A percentile compares a stretch with the other conserved stretches of the same genome.
phyloP scores from a whole-genome alignment of 2,797 vertebrate genomes.

The Hylomyscus alleni region DNA sequence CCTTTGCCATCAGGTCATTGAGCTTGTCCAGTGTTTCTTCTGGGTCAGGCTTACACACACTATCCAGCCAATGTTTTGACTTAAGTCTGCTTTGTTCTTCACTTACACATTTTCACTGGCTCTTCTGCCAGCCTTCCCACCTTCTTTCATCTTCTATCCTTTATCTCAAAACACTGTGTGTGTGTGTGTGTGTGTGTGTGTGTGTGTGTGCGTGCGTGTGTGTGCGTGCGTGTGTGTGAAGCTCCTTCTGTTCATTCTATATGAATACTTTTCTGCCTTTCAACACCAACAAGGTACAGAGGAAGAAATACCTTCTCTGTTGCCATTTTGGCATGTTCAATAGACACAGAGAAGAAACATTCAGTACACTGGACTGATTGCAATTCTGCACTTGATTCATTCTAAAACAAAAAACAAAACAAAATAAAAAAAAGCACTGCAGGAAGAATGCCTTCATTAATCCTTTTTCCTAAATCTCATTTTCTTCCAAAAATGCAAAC shows the following conservation, averaged over 20 bases:
- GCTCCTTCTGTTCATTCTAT: background rate
- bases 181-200: background rate
- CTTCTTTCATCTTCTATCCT: background rate
- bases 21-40: fast-evolving
- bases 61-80: background rate
- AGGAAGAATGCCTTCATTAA: background rate
- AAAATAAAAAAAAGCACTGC: background rate
- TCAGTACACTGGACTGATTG: background rate
- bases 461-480: background rate
- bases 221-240: background rate
- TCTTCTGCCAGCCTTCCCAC: fast-evolving
- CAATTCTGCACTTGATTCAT: background rate
- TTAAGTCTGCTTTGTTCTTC: background rate
- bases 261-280: background rate
- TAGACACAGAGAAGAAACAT: fast-evolving
- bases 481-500: background rate
- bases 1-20: fast-evolving
- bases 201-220: background rate
- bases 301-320: background rate
- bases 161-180: background rate
- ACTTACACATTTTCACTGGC: fast-evolving
- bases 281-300: background rate
- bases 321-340: background rate
- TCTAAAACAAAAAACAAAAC: background rate
- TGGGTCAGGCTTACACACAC: fast-evolving